These are phyloP conservation scores for Ferrisia virgata DNA, from an alignment of 2,888 invertebrate genomes.

Conservation along the genomic window DNA sequence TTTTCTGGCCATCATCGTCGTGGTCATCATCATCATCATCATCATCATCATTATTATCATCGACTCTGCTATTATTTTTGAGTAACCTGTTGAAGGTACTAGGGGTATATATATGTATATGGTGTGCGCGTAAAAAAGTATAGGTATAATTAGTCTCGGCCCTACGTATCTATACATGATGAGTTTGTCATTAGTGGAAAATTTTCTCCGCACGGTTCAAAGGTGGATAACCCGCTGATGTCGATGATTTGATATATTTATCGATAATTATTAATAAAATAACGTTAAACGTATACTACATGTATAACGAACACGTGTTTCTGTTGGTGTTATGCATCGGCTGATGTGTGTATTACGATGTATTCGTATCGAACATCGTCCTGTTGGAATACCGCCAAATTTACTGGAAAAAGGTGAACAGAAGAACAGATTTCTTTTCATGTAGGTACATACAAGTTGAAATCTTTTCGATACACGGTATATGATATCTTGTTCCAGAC, in stretches of 20 bases:
- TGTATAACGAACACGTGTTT: neutral
- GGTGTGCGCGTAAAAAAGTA: too few relatives aligned
- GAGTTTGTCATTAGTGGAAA: neutral
- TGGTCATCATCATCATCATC: too few relatives aligned
- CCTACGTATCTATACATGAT: neutral
- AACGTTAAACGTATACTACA: neutral
- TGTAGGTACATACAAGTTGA: neutral
- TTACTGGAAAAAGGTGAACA: neutral
- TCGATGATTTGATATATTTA: neutral
- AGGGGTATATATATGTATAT: too few relatives aligned
- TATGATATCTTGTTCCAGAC: too few relatives aligned
- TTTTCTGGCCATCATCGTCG: neutral
- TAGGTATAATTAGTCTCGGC: neutral
- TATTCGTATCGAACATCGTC: neutral
- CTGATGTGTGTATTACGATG: neutral
- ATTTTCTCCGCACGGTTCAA: neutral
- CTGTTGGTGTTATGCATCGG: neutral
- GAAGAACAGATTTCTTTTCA: neutral
- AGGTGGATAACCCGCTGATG: neutral
- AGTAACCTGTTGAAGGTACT: too few relatives aligned
- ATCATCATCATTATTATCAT: too few relatives aligned
- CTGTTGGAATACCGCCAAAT: neutral
- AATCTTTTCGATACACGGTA: neutral
- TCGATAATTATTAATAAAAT: constrained; percentile 2
- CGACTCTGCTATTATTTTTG: too few relatives aligned